phyloP scores from a whole-genome alignment of 2,113 vertebrate genomes.

The Ctenomys sociabilis region DNA sequence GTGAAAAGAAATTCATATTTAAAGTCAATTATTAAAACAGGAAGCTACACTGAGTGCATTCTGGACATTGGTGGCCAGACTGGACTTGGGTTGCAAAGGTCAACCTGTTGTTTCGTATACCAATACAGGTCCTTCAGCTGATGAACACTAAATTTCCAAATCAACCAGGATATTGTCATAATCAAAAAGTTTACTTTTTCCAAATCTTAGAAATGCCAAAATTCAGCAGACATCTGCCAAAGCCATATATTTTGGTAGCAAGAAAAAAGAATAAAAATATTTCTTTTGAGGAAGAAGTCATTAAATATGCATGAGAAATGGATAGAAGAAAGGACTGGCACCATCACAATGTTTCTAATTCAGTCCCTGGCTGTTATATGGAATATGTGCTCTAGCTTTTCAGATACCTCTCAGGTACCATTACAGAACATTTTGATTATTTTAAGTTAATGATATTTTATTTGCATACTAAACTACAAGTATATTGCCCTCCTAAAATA shows the following conservation, averaged over 20 bases:
- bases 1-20: background rate
- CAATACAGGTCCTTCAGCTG: background rate
- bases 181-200: slow-evolving; percentile 12
- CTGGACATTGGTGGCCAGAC: background rate
- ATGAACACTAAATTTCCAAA: background rate
- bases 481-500: background rate
- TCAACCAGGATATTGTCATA: slow-evolving; percentile 33
- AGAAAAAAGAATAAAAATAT: slow-evolving; percentile 48
- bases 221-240: background rate
- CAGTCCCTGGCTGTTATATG: background rate
- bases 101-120: slow-evolving; percentile 23
- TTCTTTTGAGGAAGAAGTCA: background rate
- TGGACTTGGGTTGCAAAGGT: background rate
- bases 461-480: slow-evolving; percentile 11
- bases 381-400: background rate
- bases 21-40: slow-evolving; percentile 41
- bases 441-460: background rate
- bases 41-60: background rate
- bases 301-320: background rate
- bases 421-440: background rate
- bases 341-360: background rate
- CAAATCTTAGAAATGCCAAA: background rate
- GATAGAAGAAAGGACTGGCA: background rate
- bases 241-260: slow-evolving; percentile 20
- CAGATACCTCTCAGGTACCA: background rate